These are phyloP conservation scores for Calameuta pallipes DNA, from an alignment of 2,888 invertebrate genomes.

Conservation along the genomic window DNA sequence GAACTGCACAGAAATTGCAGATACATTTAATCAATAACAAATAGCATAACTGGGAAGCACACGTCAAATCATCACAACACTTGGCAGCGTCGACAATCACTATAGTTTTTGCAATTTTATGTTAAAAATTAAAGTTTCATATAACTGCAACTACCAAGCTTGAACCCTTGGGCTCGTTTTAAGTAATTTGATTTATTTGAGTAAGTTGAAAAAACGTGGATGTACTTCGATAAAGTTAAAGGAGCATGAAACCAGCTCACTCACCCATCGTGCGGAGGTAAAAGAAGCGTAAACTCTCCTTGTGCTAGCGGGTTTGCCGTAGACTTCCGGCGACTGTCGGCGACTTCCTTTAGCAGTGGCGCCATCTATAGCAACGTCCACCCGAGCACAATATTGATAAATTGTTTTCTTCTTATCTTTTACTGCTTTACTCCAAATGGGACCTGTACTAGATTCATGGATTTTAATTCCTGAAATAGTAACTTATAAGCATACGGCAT, in stretches of 20 bases:
- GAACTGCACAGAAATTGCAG: not conserved
- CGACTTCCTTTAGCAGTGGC: not conserved
- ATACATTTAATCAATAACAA: not conserved
- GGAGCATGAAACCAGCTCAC: constrained; percentile 32
- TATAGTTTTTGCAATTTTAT: constrained; percentile 3
- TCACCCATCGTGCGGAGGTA: constrained; percentile 56
- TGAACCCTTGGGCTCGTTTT: not conserved
- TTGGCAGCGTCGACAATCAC: constrained; percentile 11
- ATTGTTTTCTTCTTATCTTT: too few relatives aligned
- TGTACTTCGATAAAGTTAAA: constrained; percentile 45
- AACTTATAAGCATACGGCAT: constrained; percentile 99
- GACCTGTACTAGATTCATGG: constrained; percentile 73
- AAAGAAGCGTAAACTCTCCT: constrained; percentile 42
- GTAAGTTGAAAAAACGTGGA: constrained; percentile 30
- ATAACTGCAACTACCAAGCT: not conserved
- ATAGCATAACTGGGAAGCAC: not conserved
- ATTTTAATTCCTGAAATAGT: constrained; percentile 94
- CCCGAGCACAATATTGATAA: constrained; percentile 87
- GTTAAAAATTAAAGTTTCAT: constrained; percentile 5
- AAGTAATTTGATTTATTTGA: constrained; percentile 6
- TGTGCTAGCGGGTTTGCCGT: not conserved
- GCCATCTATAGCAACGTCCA: constrained; percentile 31
- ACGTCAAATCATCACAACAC: constrained; percentile 20
- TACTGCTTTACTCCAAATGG: too few relatives aligned
- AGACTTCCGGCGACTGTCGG: not conserved